Evolutionary conservation across 2,113 vertebrate genomes (phyloP), one percentile per base, ranked within the genome.

Genomic region (Oryzias curvinotus): DNA sequence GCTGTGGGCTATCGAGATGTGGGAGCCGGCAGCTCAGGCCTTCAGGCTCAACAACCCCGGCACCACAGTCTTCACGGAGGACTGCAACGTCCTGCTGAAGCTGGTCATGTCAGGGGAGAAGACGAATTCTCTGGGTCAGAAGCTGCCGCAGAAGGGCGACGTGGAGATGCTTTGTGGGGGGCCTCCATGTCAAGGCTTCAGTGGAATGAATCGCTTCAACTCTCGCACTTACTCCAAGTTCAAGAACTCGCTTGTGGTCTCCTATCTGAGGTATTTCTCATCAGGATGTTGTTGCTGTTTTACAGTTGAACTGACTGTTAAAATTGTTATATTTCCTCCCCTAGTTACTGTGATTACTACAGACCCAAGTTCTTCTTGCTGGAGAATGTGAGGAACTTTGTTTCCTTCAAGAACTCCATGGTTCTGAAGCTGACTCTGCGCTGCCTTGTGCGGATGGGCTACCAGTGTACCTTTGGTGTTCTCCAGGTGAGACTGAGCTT

Each of bases 131-230:
- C 77, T 94, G 1, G 94, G 96, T 17, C 97, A 99, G 91, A 93
- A 93, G 71, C 91, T 99, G 71, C 97, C 97, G 0, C 96, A 97
- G 83, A 99, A 96, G 62, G 96, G 97, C 0, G 97, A 99, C 0
- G 97, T 99, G 71, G 97, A 99, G 88, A 93, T 99, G 95, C 91
- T 98, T 0, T 98, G 97, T 0, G 97, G 97, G 0, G 97, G 97
- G 0, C 97, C 96, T 0, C 97, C 97, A 0, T 99, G 97, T 88
- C 97, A 99, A 83, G 97, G 97, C 23, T 99, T 99, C 86, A 98
- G 96, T 0, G 97, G 97, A 30, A 99, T 99, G 97, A 99, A 99
- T 89, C 94, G 97, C 78, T 99, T 99, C 90, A 99, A 99, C 77
- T 99, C 97, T 0, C 93, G 96, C 25, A 99, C 97, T 7, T 99